These are phyloP conservation scores for Gracilinanus agilis DNA, from an alignment of 2,113 vertebrate genomes.

Conservation along the genomic window DNA sequence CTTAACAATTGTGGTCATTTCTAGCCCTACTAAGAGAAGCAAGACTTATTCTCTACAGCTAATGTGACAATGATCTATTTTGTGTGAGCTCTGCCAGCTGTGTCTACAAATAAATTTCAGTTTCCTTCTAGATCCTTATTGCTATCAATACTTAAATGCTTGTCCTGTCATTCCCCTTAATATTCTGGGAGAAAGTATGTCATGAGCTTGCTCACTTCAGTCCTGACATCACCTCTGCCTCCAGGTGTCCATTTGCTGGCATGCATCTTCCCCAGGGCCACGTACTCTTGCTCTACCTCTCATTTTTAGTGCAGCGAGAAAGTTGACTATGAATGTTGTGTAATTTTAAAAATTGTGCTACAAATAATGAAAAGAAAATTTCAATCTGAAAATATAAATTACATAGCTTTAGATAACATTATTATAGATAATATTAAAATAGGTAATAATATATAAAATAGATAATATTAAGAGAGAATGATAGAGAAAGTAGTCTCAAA, in stretches of 20 bases:
- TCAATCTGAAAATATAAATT: not conserved
- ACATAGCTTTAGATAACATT: not conserved
- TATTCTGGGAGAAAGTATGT: constrained; percentile 53
- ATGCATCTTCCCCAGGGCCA: not conserved
- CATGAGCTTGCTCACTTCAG: constrained; percentile 31
- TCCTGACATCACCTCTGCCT: constrained; percentile 51
- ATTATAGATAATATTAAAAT: too few species aligned
- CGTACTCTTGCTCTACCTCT: not conserved
- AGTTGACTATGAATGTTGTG: not conserved
- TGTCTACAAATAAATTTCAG: constrained; percentile 24
- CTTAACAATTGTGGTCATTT: not conserved
- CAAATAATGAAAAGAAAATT: not conserved
- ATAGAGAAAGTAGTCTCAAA: not conserved
- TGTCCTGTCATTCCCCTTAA: constrained; percentile 62
- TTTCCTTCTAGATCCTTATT: not conserved
- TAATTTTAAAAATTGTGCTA: not conserved
- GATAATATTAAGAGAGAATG: not conserved
- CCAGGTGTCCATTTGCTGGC: constrained; percentile 18
- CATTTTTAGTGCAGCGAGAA: constrained; percentile 24
- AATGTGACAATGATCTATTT: not conserved
- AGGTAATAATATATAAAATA: too few species aligned
- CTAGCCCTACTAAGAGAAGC: not conserved
- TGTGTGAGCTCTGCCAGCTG: constrained; percentile 5
- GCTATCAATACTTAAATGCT: not conserved
- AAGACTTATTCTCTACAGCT: not conserved